These are phyloP conservation scores for Calidris pygmaea DNA, from an alignment of 2,113 vertebrate genomes.

Conservation along the genomic window DNA sequence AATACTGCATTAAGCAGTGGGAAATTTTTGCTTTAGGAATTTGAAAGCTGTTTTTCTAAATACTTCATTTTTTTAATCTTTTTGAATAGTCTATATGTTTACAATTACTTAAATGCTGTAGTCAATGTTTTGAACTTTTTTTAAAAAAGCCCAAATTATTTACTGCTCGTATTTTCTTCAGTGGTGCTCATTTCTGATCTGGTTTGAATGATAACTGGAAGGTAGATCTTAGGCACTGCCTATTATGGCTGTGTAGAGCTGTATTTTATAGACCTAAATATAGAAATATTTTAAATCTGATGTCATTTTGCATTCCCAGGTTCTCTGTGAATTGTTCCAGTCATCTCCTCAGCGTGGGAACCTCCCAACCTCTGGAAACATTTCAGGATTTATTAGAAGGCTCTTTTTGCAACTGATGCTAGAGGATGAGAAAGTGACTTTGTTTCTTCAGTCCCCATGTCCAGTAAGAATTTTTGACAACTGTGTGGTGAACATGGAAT, in stretches of 20 bases:
- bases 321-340: slow-evolving; percentile 98
- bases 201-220: background rate
- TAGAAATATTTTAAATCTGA: background rate
- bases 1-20: background rate
- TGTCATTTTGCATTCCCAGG: slow-evolving; percentile 75
- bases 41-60: background rate
- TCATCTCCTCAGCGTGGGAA: slow-evolving; percentile 92
- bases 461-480: slow-evolving; percentile 80
- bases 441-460: slow-evolving; percentile 98
- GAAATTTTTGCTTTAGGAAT: background rate
- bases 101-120: background rate
- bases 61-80: background rate
- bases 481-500: background rate
- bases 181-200: background rate
- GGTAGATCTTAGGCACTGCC: background rate
- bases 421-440: slow-evolving; percentile 98
- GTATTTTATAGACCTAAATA: background rate
- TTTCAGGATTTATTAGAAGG: slow-evolving; percentile 96
- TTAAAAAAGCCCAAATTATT: background rate
- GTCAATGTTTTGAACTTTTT: background rate
- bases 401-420: slow-evolving; percentile 98
- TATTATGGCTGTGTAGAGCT: background rate
- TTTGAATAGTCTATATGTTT: background rate
- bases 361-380: slow-evolving; percentile 93
- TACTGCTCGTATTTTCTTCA: background rate